These are phyloP conservation scores for Heterodera carotae DNA, from an alignment of 1,140 invertebrate genomes.

Conservation along the genomic window DNA sequence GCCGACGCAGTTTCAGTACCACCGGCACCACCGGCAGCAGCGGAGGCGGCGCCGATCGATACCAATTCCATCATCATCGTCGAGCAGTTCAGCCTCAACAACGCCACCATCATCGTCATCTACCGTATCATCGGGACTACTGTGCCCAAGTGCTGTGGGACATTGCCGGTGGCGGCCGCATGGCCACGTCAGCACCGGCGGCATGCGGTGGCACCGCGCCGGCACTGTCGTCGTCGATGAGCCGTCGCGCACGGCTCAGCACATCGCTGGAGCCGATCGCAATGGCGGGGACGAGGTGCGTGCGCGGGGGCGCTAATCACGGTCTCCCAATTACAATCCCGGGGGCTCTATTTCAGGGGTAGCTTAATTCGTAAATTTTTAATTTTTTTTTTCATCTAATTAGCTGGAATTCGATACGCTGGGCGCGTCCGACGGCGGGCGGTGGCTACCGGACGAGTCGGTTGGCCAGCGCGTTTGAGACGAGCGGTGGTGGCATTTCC, in stretches of 20 bases:
- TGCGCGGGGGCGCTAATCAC: not conserved
- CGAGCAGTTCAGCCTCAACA: not conserved
- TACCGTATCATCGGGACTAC: not conserved
- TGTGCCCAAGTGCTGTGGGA: not conserved
- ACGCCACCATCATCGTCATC: no score
- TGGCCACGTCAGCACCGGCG: not conserved
- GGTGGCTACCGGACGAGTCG: slow-evolving; percentile 17
- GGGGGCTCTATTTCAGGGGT: not conserved
- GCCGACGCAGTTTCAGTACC: not conserved
- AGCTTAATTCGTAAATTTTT: not conserved
- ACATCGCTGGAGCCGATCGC: slow-evolving; percentile 24
- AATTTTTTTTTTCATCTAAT: not conserved
- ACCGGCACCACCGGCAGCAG: not conserved
- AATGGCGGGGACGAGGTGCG: slow-evolving; percentile 4
- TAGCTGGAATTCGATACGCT: slow-evolving; percentile 34
- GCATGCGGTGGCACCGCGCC: not conserved
- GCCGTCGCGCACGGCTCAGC: slow-evolving; percentile 7
- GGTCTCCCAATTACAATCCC: no score
- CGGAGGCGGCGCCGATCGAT: not conserved
- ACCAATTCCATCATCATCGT: no score
- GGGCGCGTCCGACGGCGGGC: slow-evolving; percentile 20
- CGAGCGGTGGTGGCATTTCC: not conserved
- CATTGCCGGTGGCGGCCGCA: not conserved
- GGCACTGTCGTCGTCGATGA: not conserved
- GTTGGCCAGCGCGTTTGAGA: slow-evolving; percentile 30